Evolutionary conservation across 2,797 vertebrate species (phyloP).

Genomic region (Artibeus lituratus): DNA sequence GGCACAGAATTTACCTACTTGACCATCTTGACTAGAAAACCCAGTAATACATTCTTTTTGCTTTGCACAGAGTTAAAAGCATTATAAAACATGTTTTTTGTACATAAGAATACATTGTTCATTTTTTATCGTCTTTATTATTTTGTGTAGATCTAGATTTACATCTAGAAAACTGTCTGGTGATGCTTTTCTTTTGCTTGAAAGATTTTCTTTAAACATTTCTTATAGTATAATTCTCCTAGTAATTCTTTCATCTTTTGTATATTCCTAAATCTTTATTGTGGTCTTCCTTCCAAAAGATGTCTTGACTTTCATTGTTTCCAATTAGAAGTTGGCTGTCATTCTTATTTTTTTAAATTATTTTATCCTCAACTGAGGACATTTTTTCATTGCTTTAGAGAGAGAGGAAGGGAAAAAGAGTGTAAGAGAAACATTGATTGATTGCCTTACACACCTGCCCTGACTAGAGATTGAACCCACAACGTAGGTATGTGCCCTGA

Average conservation of each 20-base stretch:
- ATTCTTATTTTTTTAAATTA: background rate
- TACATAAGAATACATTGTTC: background rate
- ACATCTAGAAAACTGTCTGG: background rate
- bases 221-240: background rate
- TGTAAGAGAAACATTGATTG: too few species aligned
- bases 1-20: background rate
- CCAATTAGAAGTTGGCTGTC: background rate
- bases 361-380: too few species aligned
- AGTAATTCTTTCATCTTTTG: background rate
- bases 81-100: background rate
- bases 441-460: too few species aligned
- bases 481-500: too few species aligned
- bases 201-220: background rate
- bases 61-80: background rate
- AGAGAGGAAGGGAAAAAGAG: too few species aligned
- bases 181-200: background rate
- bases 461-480: too few species aligned
- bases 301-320: background rate
- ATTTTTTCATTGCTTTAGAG: too few species aligned
- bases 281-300: background rate
- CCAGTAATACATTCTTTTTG: background rate
- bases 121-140: background rate
- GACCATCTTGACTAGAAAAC: background rate
- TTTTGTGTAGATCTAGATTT: background rate
- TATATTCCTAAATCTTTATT: background rate